Evolutionary conservation across 1,140 invertebrate species (phyloP).

Genomic region (Drosophila pachea): DNA sequence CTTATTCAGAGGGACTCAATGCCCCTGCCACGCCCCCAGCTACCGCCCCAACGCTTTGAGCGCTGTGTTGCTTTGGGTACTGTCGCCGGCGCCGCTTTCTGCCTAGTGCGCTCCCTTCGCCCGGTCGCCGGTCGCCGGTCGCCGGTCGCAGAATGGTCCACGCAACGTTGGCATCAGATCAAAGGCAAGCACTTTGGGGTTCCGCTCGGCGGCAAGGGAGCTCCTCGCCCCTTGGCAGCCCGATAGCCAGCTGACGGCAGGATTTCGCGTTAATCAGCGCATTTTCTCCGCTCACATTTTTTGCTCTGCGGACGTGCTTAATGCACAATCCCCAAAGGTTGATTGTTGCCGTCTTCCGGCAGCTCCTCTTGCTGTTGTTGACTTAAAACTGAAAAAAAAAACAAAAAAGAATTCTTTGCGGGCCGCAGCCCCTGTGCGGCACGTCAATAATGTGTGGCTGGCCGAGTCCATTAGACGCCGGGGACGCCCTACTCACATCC

Average conservation of each 20-base stretch:
- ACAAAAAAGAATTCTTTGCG: conserved; percentile 58
- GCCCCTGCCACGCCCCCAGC: too few species aligned
- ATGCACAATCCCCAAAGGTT: conserved; percentile 57
- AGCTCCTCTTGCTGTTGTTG: conserved; percentile 35
- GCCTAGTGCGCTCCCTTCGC: conserved; percentile 35
- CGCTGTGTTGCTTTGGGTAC: conserved; percentile 39
- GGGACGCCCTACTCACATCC: conserved; percentile 50
- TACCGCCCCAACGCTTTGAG: conserved; percentile 27
- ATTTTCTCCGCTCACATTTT: conserved; percentile 19
- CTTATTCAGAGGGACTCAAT: background rate
- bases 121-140: conserved; percentile 52
- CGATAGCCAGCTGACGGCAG: conserved; percentile 45
- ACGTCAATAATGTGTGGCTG: conserved; percentile 58
- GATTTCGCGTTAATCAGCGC: conserved; percentile 53
- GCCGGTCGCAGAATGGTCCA: conserved; percentile 37
- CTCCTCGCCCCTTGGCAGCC: background rate
- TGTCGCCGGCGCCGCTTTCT: conserved; percentile 42
- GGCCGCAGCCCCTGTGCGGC: conserved; percentile 44
- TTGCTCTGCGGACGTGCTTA: conserved; percentile 28
- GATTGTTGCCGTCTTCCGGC: conserved; percentile 43
- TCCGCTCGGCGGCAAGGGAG: background rate
- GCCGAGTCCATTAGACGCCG: conserved; percentile 38
- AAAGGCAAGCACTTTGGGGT: conserved; percentile 50
- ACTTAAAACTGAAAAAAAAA: conserved; percentile 44
- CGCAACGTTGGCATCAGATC: conserved; percentile 62